Evolutionary conservation across 2,888 invertebrate species (phyloP).

Genomic region (Dolichopus griseipennis): DNA sequence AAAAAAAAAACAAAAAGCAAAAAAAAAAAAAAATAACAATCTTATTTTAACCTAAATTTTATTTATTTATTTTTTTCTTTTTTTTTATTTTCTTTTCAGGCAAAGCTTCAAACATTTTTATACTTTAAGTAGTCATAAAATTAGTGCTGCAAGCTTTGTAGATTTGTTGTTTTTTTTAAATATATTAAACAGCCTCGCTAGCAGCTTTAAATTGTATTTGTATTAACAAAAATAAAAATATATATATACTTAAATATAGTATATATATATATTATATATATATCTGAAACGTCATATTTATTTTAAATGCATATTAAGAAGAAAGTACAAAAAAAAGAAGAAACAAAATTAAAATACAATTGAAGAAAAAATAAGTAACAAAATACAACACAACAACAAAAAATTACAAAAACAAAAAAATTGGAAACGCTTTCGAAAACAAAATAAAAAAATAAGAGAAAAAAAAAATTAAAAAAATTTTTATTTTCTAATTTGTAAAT

Average conservation of each 20-base stretch:
- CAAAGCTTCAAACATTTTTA: conserved; percentile 6
- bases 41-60: background rate
- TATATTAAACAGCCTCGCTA: background rate
- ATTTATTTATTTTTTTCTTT: background rate
- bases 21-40: too few relatives aligned
- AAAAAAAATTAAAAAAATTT: too few relatives aligned
- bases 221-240: too few relatives aligned
- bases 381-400: too few relatives aligned
- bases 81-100: background rate
- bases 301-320: background rate
- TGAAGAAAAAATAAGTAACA: too few relatives aligned
- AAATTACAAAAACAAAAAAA: background rate
- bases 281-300: too few relatives aligned
- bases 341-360: too few relatives aligned
- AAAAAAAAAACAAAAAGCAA: background rate
- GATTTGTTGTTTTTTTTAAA: background rate
- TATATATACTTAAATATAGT: background rate
- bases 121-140: conserved; percentile 4
- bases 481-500: background rate
- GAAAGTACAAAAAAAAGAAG: too few relatives aligned
- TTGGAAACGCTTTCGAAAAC: background rate
- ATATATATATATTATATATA: too few relatives aligned
- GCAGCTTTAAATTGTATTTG: background rate
- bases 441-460: too few relatives aligned
- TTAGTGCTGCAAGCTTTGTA: conserved; percentile 5